Conservation (phyloP, 2,888 invertebrate genomes). For the Lochmaea capreae region DNA sequence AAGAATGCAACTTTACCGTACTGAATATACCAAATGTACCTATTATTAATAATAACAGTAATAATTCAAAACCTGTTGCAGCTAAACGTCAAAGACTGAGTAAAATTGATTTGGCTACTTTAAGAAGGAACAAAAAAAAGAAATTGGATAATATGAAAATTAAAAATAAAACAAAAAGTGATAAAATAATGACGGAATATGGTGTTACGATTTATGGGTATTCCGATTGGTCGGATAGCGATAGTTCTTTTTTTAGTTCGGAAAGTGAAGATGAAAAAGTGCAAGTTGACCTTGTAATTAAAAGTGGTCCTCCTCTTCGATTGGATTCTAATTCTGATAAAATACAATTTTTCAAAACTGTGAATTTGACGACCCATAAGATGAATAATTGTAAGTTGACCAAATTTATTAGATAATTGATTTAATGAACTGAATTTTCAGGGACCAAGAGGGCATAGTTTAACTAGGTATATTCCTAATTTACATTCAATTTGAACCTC, state of each 20-base stretch:
- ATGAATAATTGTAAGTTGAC: conserved; percentile 71
- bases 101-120: conserved; percentile 64
- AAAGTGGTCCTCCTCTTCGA: conserved; percentile 69
- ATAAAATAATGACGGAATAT: conserved; percentile 52
- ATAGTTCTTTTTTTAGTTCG: conserved; percentile 65
- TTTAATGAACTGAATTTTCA: no score
- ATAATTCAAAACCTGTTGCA: conserved; percentile 46
- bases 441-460: no score
- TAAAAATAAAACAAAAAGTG: conserved; percentile 12
- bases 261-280: conserved; percentile 67
- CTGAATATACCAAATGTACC: conserved; percentile 61
- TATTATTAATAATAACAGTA: conserved; percentile 36
- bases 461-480: no score
- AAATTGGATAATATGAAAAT: conserved; percentile 21
- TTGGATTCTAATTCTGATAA: conserved; percentile 68
- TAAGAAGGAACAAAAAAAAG: conserved; percentile 51
- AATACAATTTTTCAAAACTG: conserved; percentile 72
- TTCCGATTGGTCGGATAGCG: conserved; percentile 65
- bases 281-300: conserved; percentile 66
- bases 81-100: conserved; percentile 60
- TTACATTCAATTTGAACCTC: no score
- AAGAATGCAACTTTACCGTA: conserved; percentile 55
- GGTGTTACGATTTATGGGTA: conserved; percentile 60
- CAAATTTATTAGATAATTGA: conserved; percentile 22
- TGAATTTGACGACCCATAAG: conserved; percentile 73